Percentiles rank a stretch among this genome's conserved stretches.
Conservation (phyloP, 2,797 vertebrate genomes). For the Babyrousa celebensis region DNA sequence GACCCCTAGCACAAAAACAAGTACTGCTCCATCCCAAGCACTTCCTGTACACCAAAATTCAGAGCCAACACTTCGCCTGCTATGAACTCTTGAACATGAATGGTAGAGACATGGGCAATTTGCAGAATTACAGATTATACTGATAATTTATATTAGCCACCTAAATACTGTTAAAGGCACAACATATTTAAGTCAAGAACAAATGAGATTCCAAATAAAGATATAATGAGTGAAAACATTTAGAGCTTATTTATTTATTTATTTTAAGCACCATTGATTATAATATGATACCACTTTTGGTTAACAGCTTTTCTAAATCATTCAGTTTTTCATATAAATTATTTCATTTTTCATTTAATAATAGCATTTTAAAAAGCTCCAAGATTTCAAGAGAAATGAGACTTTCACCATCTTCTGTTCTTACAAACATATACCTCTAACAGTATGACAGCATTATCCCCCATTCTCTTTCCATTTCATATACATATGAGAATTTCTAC, state of each 20-base stretch:
- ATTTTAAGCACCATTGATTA: not conserved
- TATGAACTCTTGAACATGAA: not conserved
- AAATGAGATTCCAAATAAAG: slow-evolving; percentile 13
- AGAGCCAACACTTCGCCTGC: not conserved
- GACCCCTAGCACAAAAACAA: not conserved
- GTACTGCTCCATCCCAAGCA: not conserved
- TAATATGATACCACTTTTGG: not conserved
- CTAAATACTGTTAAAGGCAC: not conserved
- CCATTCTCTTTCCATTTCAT: not conserved
- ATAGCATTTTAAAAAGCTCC: not conserved
- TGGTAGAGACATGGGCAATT: not conserved
- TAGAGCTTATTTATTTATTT: not conserved
- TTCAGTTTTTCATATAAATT: slow-evolving; percentile 14
- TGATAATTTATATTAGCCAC: not conserved
- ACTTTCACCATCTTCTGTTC: not conserved
- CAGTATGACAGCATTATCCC: fast-evolving
- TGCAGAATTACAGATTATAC: not conserved
- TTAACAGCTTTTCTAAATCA: not conserved
- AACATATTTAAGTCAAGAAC: slow-evolving; percentile 18
- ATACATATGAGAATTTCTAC: not conserved
- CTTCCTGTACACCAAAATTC: not conserved
- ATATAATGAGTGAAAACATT: not conserved
- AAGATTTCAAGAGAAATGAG: not conserved
- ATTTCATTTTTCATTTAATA: not conserved
- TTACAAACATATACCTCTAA: not conserved